Conservation (phyloP, 2,888 invertebrate species). For the Spilarctia lutea region DNA sequence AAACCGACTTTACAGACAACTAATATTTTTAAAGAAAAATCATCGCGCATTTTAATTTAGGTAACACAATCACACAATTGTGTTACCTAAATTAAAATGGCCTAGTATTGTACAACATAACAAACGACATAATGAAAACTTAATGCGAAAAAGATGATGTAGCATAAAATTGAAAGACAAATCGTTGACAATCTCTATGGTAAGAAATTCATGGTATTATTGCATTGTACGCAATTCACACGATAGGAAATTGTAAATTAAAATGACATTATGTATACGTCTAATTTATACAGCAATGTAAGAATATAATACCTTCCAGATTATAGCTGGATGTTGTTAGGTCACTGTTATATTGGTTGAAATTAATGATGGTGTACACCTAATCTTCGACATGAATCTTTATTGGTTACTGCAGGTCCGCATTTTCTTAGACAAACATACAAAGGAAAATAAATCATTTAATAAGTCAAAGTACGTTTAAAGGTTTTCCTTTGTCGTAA, state of each 20-base stretch:
- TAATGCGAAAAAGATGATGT: slow-evolving; percentile 52
- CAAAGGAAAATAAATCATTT: not conserved
- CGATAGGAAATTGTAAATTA: slow-evolving; percentile 53
- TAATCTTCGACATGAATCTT: not conserved
- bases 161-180: slow-evolving; percentile 30
- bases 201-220: slow-evolving; percentile 42
- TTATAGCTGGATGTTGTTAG: slow-evolving; percentile 20
- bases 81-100: not conserved
- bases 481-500: not conserved
- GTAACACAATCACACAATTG: not conserved
- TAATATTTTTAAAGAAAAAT: no score
- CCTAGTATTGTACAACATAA: not conserved
- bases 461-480: not conserved
- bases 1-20: no score
- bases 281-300: slow-evolving; percentile 31
- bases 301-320: slow-evolving; percentile 33
- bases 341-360: not conserved
- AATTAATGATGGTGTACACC: not conserved
- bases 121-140: slow-evolving; percentile 37
- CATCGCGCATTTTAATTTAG: no score
- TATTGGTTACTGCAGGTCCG: not conserved
- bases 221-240: slow-evolving; percentile 54
- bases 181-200: slow-evolving; percentile 32
- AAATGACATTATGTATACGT: slow-evolving; percentile 41
- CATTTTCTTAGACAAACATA: not conserved